Base-by-base conservation (phyloP, 64 coral and sea anemone genomes). In the Montipora cactus region DNA sequence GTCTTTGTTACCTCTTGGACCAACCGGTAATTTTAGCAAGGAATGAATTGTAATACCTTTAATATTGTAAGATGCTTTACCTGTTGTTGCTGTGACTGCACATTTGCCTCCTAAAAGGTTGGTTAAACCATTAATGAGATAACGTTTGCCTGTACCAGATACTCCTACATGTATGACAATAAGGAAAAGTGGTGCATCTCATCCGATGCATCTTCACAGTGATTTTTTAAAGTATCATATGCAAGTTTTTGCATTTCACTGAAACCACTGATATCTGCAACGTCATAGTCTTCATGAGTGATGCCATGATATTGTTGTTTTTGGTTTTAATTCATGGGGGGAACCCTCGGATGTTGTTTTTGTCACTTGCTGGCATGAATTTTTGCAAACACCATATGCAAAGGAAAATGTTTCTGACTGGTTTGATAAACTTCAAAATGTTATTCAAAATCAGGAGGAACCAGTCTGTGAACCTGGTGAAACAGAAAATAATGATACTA, bases 261-360 rank as follows among this genome's bases (percentile, higher is more conserved):
- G 15, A 88, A 88, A 75, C 49, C 75, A 51, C 75, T 57, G 53
- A 57, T 57, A 57, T 57, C 53, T 57, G 3, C 53, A 57, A 57
- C 53, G 1, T 57, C 53, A 57, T 57, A 57, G 53, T 1, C 53
- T 57, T 57, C 53, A 57, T 57, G 53, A 57, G 23, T 23, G 25
- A 87, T 67, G 16, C 15, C 1, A 14, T 18, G 19, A 81, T 3
- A 8, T 67, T 87, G 55, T 19, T 87, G 64, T 87, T 46, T 87
- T 28, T 67, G 64, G 66, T 87, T 87, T 78, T 90, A 44, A 90
- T 90, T 75, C 49, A 78, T 18, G 46, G 80, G 12, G 89, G 0
- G 76, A 91, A 80, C 66, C 67, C 78, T 37, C 89, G 76, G 19
- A 91, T 81, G 25, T 69, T 91, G 76, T 91, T 91, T 80, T 67